Evolutionary conservation across 2,797 vertebrate species (phyloP), one percentile per base, ranked within the genome.

Genomic region (Eurystomus glaucurus): DNA sequence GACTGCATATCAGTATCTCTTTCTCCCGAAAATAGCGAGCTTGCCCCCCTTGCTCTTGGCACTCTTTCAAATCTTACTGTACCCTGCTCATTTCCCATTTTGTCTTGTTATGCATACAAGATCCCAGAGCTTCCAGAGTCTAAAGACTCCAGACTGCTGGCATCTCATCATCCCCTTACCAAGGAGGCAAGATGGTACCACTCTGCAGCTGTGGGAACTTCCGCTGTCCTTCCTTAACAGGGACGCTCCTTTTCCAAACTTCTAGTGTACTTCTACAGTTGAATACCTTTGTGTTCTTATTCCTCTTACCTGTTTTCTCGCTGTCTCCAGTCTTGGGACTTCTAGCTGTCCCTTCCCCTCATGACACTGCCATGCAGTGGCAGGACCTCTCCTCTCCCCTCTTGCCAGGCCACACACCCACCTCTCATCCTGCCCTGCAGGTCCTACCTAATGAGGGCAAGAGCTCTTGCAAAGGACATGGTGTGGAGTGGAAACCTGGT

Each of bases 41-140:
- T 85, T 79, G 31, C 29, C 33, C 37, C 43, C 43, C 64, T 85
- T 74, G 60, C 62, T 41, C 33, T 82, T 75, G n/a, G 39, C 39
- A n/a, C n/a, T 71, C 16, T 85, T 77, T 52, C 64, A 66, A 93
- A n/a, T 50, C 31, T 77, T 88, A 23, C 9, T 93, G 54, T 71
- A 66, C 57, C n/a, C 39, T 45, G 31, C 28, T 81, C 7, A 10
- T 81, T 58, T 88, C 35, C 50, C 4, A 0, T 57, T 91, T 54
- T 80, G 68, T 50, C 85, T 78, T 28, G 14, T 54, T 80, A 11
- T 14, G 29, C 5, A 43, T 41, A 37, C 37, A 37, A 37, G 16
- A 52, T 71, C 43, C 57, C 20, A 5, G 9, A 76, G 54, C 85
- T 94, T 68, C 35, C 69, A 68, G 43, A 33, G 17, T 77, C 19